phyloP scores from a whole-genome alignment of 2,113 vertebrate genomes.

The Gambusia affinis region DNA sequence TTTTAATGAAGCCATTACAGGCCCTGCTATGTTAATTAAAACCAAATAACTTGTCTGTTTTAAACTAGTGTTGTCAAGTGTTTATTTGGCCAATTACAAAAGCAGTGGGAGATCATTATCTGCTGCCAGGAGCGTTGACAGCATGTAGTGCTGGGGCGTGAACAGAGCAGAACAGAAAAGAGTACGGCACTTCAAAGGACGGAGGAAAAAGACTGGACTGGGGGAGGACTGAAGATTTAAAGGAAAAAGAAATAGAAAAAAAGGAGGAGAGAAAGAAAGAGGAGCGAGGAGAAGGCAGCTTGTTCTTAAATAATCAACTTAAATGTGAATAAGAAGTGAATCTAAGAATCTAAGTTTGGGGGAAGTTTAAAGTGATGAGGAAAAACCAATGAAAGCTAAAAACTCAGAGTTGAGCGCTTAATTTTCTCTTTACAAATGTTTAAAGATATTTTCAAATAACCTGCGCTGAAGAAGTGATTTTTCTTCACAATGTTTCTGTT shows the following conservation, averaged over 20 bases:
- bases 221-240: constrained; percentile 20
- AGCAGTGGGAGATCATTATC: constrained; percentile 98
- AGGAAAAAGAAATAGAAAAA: neutral
- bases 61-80: constrained; percentile 89
- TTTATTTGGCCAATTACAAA: constrained; percentile 99
- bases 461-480: too few species aligned
- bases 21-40: constrained; percentile 83
- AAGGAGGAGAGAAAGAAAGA: neutral
- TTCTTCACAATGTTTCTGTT: too few species aligned
- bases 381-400: neutral
- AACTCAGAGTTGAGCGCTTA: neutral
- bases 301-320: constrained; percentile 3
- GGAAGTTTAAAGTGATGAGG: neutral
- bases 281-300: constrained; percentile 9
- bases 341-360: neutral
- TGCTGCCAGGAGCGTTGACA: constrained; percentile 80
- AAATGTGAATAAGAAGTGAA: neutral
- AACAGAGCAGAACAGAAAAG: constrained; percentile 69
- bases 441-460: neutral
- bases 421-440: neutral
- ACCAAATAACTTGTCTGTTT: constrained; percentile 83
- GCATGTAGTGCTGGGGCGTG: constrained; percentile 74
- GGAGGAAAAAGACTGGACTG: constrained; percentile 39
- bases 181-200: constrained; percentile 75
- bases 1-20: constrained; percentile 84